Conservation (phyloP, 2,797 vertebrate genomes). For the Tachyglossus aculeatus region DNA sequence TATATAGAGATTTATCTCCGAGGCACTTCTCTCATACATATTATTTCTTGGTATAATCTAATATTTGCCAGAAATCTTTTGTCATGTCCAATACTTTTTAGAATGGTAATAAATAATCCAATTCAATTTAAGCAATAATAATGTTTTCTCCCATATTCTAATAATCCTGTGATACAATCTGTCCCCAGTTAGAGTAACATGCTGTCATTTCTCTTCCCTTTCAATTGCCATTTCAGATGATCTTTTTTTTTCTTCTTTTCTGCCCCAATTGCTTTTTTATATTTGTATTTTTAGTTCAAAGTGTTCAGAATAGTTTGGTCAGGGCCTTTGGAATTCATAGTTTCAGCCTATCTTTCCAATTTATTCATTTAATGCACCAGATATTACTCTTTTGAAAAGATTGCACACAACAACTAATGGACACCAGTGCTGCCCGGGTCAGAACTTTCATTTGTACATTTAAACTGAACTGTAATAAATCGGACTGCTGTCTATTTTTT, state of each 20-base stretch:
- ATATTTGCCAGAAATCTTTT: constrained; percentile 74
- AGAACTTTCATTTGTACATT: constrained; percentile 45
- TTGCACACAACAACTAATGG: constrained; percentile 49
- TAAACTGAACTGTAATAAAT: constrained; percentile 43
- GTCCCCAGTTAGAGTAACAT: constrained; percentile 66
- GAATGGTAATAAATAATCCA: constrained; percentile 77
- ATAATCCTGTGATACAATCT: constrained; percentile 73
- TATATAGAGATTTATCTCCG: constrained; percentile 74
- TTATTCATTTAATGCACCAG: constrained; percentile 59
- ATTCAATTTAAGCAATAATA: constrained; percentile 79
- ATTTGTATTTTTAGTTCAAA: constrained; percentile 58
- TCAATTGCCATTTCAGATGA: constrained; percentile 61
- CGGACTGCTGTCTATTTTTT: constrained; percentile 9
- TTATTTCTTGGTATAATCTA: constrained; percentile 73
- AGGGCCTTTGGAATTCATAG: constrained; percentile 39
- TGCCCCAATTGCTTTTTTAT: constrained; percentile 52
- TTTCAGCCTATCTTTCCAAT: constrained; percentile 52
- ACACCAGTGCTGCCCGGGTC: constrained; percentile 43
- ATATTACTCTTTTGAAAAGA: constrained; percentile 53
- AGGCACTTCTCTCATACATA: constrained; percentile 68
- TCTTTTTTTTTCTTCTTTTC: constrained; percentile 33
- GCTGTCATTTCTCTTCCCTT: constrained; percentile 71
- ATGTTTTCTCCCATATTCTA: constrained; percentile 75
- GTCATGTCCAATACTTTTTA: constrained; percentile 75
- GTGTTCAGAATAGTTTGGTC: constrained; percentile 9